Base-by-base conservation (phyloP, 1,140 invertebrate species). In the Choristoneura fumiferana region DNA sequence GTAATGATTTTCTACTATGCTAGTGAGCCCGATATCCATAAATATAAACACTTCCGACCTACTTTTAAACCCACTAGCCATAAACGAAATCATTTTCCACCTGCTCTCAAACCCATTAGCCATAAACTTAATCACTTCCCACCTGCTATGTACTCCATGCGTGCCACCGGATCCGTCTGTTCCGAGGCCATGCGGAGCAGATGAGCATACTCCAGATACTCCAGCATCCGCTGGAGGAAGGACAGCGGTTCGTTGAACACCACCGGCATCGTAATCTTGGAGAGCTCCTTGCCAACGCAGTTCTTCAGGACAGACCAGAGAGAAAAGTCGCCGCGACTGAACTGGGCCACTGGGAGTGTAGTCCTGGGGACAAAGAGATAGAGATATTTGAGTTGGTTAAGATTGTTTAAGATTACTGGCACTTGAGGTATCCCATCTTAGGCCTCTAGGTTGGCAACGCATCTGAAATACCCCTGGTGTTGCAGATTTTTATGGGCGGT, bases 181-280 rank as follows among this genome's bases (percentile, higher is more conserved):
- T 93, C 89, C 0, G 94, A 91, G 5, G 96, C 96, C 67, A 93
- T 91, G 39, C 94, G 92, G 4, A 99, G 89, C n/a, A 99, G 89
- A 73, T 95, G 91, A 1, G 94, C 93, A 78, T 99, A 99, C 86
- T 99, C 97, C 93, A 99, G 94, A 78, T 98, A 97, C 90, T 99
- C 98, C 10, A 96, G 93, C 78, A 99, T 94, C 62, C 98, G 91
- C 91, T 99, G 97, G 5, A 99, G 92, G 85, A 99, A 99, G 69
- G 95, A 97, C 34, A 99, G 89, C 0, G 98, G 98, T 89, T 99
- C 98, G 88, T 99, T 99, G 87, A 99, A 98, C 49, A 97, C 94
- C 93, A 99, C 96, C 22, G 98, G 98, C 97, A 99, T 98, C 6
- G 97, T 97, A 73, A 99, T 98, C 90, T 98, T 98, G 71, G 96